These are phyloP conservation scores for Chrysochloris asiatica DNA, from an alignment of 2,113 vertebrate species.

Conservation along the genomic window DNA sequence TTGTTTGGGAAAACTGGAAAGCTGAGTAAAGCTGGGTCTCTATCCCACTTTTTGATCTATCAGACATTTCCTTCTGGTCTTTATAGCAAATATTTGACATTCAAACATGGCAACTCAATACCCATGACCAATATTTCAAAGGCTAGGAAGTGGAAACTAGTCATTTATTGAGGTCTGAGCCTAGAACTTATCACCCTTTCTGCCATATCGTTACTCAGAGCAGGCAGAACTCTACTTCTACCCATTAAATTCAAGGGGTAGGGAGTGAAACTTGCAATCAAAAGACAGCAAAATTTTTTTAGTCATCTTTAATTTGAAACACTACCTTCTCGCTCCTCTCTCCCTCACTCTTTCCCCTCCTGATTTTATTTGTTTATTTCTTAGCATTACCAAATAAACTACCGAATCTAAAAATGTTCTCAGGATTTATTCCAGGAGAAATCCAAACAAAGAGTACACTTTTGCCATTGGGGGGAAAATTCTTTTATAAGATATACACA, in stretches of 20 bases:
- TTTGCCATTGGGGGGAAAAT: neutral
- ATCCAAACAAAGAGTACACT: neutral
- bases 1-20: neutral
- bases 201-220: neutral
- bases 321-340: neutral
- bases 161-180: neutral
- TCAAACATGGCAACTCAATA: neutral
- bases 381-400: neutral
- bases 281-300: neutral
- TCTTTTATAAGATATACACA: neutral
- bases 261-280: neutral
- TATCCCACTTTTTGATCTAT: neutral
- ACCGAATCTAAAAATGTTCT: neutral
- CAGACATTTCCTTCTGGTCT: neutral
- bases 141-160: neutral
- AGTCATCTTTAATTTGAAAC: neutral
- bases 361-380: neutral
- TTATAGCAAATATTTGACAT: neutral
- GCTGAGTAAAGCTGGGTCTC: neutral
- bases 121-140: neutral
- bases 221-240: neutral
- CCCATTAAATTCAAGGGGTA: neutral
- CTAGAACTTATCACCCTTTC: neutral
- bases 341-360: neutral
- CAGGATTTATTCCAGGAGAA: neutral